Percentiles rank a stretch among this genome's conserved stretches.
These are phyloP conservation scores for Acanthacorydalis orientalis DNA, from an alignment of 2,888 invertebrate genomes.

Conservation along the genomic window DNA sequence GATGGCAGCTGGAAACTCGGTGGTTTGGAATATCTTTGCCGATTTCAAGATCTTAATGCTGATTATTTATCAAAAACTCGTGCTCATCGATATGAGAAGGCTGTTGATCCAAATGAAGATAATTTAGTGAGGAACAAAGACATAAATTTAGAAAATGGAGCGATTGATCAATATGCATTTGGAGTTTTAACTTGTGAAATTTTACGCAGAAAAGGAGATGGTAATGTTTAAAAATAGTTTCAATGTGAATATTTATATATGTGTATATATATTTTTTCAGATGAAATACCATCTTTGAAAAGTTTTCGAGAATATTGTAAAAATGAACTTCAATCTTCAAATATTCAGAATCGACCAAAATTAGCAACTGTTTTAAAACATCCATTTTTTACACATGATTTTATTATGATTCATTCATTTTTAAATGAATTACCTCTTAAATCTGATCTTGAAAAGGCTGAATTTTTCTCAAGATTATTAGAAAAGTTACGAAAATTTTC, in stretches of 20 bases:
- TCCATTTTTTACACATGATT: conserved; percentile 71
- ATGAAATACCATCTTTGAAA: conserved; percentile 47
- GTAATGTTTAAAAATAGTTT: conserved; percentile 19
- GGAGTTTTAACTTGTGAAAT: conserved; percentile 59
- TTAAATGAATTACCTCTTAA: conserved; percentile 69
- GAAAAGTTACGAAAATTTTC: conserved; percentile 54
- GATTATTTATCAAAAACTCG: conserved; percentile 50
- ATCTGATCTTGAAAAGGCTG: conserved; percentile 52
- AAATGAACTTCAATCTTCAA: conserved; percentile 46
- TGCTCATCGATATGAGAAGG: conserved; percentile 48
- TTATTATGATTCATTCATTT: conserved; percentile 68
- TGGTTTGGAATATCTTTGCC: conserved; percentile 65
- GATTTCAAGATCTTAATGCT: conserved; percentile 44
- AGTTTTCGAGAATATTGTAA: conserved; percentile 56
- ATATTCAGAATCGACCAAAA: conserved; percentile 46
- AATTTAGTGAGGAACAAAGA: conserved; percentile 11
- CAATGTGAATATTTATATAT: conserved; percentile 11
- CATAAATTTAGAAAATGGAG: conserved; percentile 26
- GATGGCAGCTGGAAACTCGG: conserved; percentile 82
- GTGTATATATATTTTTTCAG: conserved; percentile 23
- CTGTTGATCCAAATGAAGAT: conserved; percentile 52
- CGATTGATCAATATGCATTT: conserved; percentile 64
- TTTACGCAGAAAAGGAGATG: conserved; percentile 39
- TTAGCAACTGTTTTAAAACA: conserved; percentile 49
- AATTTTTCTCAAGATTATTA: conserved; percentile 59